phyloP scores from a whole-genome alignment of 1,140 invertebrate species.

The Hyles euphorbiae region DNA sequence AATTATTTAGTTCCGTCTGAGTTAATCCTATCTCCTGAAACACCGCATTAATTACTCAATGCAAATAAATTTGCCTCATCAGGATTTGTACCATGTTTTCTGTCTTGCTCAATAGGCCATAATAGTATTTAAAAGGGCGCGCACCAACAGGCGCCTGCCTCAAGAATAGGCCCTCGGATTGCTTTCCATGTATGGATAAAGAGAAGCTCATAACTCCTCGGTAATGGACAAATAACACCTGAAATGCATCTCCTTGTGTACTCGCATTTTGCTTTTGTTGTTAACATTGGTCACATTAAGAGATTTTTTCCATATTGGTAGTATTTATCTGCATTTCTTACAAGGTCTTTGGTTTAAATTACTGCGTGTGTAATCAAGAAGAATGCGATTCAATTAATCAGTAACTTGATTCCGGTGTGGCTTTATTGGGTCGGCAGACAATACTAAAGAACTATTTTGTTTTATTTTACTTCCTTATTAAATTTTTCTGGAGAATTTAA shows the following conservation, averaged over 20 bases:
- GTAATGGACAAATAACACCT: constrained; percentile 21
- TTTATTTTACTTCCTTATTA: too few relatives aligned
- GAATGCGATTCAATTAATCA: too few relatives aligned
- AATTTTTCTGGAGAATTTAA: too few relatives aligned
- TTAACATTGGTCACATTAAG: too few relatives aligned
- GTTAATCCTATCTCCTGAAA: neutral
- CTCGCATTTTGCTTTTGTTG: neutral
- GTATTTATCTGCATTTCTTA: too few relatives aligned
- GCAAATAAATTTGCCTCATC: constrained; percentile 40
- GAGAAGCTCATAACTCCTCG: constrained; percentile 21
- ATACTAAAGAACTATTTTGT: too few relatives aligned
- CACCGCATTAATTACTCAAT: constrained; percentile 38
- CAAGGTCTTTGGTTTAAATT: too few relatives aligned
- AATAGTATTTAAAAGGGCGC: constrained; percentile 32
- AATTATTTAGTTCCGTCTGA: too few relatives aligned
- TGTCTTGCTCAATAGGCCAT: constrained; percentile 25
- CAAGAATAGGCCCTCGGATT: constrained; percentile 13
- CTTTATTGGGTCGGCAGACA: too few relatives aligned
- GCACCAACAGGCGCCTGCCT: constrained; percentile 12
- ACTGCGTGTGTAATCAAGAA: too few relatives aligned
- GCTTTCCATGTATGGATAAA: constrained; percentile 17
- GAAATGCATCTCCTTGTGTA: constrained; percentile 4
- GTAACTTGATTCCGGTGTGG: too few relatives aligned
- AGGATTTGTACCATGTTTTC: constrained; percentile 26
- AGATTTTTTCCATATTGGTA: too few relatives aligned